phyloP scores from a whole-genome alignment of 2,113 vertebrate genomes.

The Brienomyrus brachyistius region DNA sequence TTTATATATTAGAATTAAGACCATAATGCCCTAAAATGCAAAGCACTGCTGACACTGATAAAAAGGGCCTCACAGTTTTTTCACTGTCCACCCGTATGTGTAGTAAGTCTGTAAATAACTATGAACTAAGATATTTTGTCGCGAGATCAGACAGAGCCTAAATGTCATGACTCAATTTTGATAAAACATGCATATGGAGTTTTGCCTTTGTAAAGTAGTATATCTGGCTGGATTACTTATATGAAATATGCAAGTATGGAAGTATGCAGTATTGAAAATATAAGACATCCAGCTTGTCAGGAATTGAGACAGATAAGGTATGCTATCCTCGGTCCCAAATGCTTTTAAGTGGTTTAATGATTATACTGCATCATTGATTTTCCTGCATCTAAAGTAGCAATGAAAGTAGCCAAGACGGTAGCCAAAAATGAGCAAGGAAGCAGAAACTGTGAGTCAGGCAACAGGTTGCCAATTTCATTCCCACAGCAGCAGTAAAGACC shows the following conservation, averaged over 20 bases:
- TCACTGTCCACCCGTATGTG: background rate
- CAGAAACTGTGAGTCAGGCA: background rate
- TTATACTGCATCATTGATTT: background rate
- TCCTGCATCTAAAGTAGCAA: background rate
- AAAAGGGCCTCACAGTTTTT: background rate
- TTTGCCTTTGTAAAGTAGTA: background rate
- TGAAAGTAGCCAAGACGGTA: background rate
- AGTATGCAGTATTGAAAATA: background rate
- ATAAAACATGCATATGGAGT: background rate
- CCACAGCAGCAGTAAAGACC: background rate
- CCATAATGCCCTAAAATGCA: background rate
- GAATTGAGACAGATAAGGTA: background rate
- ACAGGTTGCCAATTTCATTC: background rate
- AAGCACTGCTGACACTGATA: background rate
- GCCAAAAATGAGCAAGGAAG: background rate
- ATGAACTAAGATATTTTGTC: background rate
- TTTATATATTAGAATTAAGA: background rate
- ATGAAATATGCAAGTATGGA: background rate
- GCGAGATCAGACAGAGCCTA: background rate
- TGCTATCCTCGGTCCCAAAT: background rate
- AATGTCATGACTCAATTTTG: background rate
- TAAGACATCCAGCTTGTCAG: background rate
- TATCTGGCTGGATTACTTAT: background rate
- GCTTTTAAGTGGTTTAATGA: background rate
- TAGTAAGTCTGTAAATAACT: background rate